Evolutionary conservation across 1,140 invertebrate species (phyloP), one percentile per base, ranked within the genome.

Genomic region (Daktulosphaira vitifoliae): DNA sequence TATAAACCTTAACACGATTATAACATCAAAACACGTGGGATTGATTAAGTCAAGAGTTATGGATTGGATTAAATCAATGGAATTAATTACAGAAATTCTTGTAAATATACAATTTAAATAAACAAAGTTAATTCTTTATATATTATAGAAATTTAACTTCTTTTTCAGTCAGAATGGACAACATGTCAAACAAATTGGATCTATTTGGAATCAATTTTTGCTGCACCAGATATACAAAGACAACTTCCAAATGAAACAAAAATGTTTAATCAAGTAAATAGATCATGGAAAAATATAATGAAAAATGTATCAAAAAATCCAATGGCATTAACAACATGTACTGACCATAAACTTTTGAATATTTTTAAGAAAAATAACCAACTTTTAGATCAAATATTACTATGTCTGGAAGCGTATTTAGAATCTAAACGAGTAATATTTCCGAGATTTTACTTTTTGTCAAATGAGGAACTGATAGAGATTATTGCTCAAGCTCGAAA

Each of bases 171-270:
- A 88, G 90, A 0, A 84, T 98, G 94, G 93, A 74, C 96, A 3
- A 90, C 91, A 72, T 94, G 98, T 16, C 94, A 98, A 77, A 82
- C 86, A 2, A 96, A 91, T 2, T 98, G 95, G 94, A 88, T 96
- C 78, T 97, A 98, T 75, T 78, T 99, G 68, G 95, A 98, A 73
- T 95, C 96, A 1, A 96, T 99, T 69, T 98, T 98, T 75, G 89
- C 90, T 3, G 96, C 92, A 22, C 94, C 95, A 1, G 96, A 99
- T 77, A 98, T 99, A 74, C 95, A 97, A 77, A 84, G 87, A 68
- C 88, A 90, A 83, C 90, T 97, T 85, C 72, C 72, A 20, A 87
- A 89, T 73, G 90, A 92, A 78, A 92, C 91, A 18, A 80, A 93
- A 59, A 79, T 90, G 69, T 92, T 92, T 71, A 89, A 83, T 71